Evolutionary conservation across 2,888 invertebrate species (phyloP).

Genomic region (Malthinus flaveolus): DNA sequence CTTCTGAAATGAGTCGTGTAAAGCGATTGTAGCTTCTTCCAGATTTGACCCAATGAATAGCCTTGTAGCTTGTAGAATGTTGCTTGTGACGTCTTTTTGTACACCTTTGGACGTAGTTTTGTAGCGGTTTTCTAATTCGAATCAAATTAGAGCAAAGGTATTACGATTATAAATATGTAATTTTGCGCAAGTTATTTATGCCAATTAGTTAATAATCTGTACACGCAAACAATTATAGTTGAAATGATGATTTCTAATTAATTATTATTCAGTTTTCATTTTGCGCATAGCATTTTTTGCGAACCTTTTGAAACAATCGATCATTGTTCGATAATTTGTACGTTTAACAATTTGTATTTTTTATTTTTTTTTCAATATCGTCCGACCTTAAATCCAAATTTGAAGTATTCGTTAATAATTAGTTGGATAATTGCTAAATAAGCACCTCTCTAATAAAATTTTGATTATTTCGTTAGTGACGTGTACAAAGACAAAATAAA

Average conservation of each 20-base stretch:
- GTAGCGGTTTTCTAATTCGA: no score
- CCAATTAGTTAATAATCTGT: neutral
- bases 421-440: neutral
- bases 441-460: neutral
- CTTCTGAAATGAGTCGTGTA: no score
- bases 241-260: neutral
- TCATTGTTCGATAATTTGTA: conserved; percentile 25
- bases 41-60: no score
- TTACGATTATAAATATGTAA: no score
- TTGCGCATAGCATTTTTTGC: conserved; percentile 13
- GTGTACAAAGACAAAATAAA: conserved; percentile 4
- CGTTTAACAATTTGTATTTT: conserved; percentile 14
- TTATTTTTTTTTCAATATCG: neutral
- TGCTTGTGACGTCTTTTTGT: no score
- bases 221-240: neutral
- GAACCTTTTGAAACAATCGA: conserved; percentile 15
- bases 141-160: no score
- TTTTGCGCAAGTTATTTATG: no score
- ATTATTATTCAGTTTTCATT: conserved; percentile 22
- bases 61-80: no score
- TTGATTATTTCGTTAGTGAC: conserved; percentile 3
- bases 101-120: no score
- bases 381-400: neutral
- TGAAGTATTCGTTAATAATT: neutral
- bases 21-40: no score